Base-by-base conservation (phyloP, 2,888 invertebrate species). In the Leptopterna dolabrata region DNA sequence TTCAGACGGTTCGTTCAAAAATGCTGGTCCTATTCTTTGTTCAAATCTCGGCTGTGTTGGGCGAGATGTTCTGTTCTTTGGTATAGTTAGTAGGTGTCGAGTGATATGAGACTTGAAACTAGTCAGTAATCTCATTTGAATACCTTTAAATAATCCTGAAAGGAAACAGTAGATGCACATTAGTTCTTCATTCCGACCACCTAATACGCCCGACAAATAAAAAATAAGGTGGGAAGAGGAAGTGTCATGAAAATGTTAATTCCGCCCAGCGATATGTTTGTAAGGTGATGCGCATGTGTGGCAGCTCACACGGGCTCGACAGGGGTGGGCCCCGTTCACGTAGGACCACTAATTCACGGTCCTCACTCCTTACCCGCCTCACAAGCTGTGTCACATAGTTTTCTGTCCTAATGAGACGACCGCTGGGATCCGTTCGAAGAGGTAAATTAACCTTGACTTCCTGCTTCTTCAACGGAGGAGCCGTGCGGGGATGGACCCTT, bases 261-360 rank as follows among this genome's bases (percentile, higher is more conserved):
- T 41, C 43, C 70, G 9, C 41, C 43, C 9, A 36, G 73, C 85
- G 45, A 85, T 85, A 85, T 76, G 71, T 85, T 85, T 73, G 85
- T 85, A 85, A 85, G 71, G 47, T 73, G 85, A 85, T 45, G 85
- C 85, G 43, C 85, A 73, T 85, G 85, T 83, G 83, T 85, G 85
- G 73, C 85, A 85, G 29, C 85, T 73, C 73, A 71, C 85, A 73
- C 71, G 85, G 24, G 36, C 47, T 29, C 85, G 43, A 81, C 81
- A 16, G 24, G 73, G 71, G 85, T 71, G 47, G 85, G 73, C 71
- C 76, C 73, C 41, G 76, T 73, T 73, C 85, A 85, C 85, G 73
- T 73, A 73, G 43, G 43, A 19, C 83, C 83, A 83, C 83, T 83
- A 63, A 63, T 70, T 70, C 83, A 70, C 41, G 43, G 70, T 4